Base-by-base conservation (phyloP, 2,797 vertebrate species). In the Helicolenus hilgendorfi region DNA sequence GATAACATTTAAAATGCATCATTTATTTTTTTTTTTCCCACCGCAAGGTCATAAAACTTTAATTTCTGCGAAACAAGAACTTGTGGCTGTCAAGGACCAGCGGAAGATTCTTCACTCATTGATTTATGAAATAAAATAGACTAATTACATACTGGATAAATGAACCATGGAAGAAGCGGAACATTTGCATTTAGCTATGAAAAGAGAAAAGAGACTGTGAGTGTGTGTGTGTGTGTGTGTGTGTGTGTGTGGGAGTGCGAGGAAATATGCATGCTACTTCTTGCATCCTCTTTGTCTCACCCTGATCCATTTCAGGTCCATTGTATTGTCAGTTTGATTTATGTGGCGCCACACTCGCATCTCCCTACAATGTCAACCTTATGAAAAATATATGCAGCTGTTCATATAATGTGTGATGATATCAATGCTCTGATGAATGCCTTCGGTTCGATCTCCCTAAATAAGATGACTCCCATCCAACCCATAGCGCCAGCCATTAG, bases 321-420 rank as follows among this genome's bases (percentile, higher is more conserved):
- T 95, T 96, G 92, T 93, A 92, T 95, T 97, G 97, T 97, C 97
- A 97, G 63, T 92, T 95, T 98, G 97, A 98, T 98, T 97, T 96
- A 98, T 98, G 96, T 96, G 92, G 93, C 91, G 68, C 94, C 95
- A 94, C 83, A 92, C 90, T 94, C 71, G 90, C 91, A 95, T 96
- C 95, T 96, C 91, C 93, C 92, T 95, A 94, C 96, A 95, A 96
- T 97, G 96, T 97, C 97, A 96, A 89, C 83, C 92, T 89, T 92
- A 94, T 96, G 94, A 97, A 96, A 96, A 97, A 97, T 97, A 96
- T 95, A 97, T 94, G 95, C 95, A 95, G 90, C 95, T 95, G 92
- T 95, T 95, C 95, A 97, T 96, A 97, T 97, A 96, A 96, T 95
- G 94, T 95, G 91, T 87, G 94, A 97, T 97, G 94, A 96, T 97